These are phyloP conservation scores for Spodoptera frugiperda DNA, from an alignment of 1,140 invertebrate species.

Conservation along the genomic window DNA sequence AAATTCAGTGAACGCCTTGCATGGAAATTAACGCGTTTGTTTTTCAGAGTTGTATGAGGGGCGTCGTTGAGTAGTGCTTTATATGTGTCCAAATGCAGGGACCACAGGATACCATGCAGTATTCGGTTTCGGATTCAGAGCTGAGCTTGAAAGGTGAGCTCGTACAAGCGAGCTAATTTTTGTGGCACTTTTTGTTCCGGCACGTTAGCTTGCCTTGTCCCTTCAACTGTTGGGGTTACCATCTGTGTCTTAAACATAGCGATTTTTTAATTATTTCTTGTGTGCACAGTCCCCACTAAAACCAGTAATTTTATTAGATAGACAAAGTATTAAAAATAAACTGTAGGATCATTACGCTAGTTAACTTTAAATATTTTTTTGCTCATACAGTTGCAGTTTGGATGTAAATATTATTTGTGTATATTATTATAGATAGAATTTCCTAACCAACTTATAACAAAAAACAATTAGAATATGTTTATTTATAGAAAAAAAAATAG, in stretches of 20 bases:
- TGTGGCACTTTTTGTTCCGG: slow-evolving; percentile 69
- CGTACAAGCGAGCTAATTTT: slow-evolving; percentile 64
- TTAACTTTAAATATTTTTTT: neutral
- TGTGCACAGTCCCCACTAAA: neutral
- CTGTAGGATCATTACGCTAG: neutral
- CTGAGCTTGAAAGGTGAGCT: slow-evolving; percentile 83
- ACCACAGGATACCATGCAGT: slow-evolving; percentile 77
- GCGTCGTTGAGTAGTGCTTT: slow-evolving; percentile 81
- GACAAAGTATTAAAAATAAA: neutral
- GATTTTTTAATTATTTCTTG: neutral
- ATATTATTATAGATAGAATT: too few relatives aligned
- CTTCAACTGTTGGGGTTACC: slow-evolving; percentile 49
- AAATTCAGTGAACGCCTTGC: slow-evolving; percentile 53
- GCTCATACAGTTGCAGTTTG: neutral
- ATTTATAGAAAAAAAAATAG: too few relatives aligned
- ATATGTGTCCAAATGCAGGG: slow-evolving; percentile 82
- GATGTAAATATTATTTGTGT: too few relatives aligned
- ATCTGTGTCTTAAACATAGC: slow-evolving; percentile 43
- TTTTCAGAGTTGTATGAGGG: slow-evolving; percentile 81
- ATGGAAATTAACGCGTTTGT: slow-evolving; percentile 77
- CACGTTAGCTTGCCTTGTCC: slow-evolving; percentile 55
- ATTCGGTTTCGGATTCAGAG: slow-evolving; percentile 70
- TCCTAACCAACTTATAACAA: too few relatives aligned
- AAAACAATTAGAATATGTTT: too few relatives aligned
- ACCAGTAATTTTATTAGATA: neutral